Evolutionary conservation across 2,113 vertebrate species (phyloP).

Genomic region (Varanus komodoensis): DNA sequence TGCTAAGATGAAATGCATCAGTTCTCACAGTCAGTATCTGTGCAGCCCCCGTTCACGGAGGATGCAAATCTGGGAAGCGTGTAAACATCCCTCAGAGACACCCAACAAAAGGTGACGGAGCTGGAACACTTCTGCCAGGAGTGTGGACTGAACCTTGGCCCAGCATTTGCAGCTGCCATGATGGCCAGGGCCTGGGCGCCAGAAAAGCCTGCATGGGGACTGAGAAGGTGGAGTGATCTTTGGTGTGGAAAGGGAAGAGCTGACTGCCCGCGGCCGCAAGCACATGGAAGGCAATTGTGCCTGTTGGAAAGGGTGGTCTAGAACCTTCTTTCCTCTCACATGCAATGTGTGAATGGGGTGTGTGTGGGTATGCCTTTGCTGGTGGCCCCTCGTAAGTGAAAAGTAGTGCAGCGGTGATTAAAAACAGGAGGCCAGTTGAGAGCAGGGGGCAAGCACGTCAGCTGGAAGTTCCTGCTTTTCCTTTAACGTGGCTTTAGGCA

Average conservation of each 20-base stretch:
- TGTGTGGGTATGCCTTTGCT: neutral
- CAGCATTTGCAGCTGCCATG: constrained; percentile 1
- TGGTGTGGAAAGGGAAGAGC: neutral
- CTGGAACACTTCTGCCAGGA: neutral
- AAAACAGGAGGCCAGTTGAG: neutral
- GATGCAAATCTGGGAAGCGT: neutral
- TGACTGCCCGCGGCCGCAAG: neutral
- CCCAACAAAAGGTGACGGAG: neutral
- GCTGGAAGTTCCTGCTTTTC: neutral
- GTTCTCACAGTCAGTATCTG: too few relatives aligned
- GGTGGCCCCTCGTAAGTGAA: neutral
- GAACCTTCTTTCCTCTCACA: neutral
- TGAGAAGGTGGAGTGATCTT: neutral
- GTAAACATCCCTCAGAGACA: neutral
- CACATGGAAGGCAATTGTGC: neutral
- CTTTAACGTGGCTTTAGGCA: neutral
- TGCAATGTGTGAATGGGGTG: neutral
- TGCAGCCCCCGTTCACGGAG: neutral
- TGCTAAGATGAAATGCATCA: neutral
- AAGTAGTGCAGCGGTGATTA: neutral
- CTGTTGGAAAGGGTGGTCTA: neutral
- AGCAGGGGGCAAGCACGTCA: too few relatives aligned
- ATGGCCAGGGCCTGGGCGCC: neutral
- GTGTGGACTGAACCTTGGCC: neutral
- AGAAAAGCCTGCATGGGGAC: neutral